Evolutionary conservation across 2,113 vertebrate species (phyloP).

Genomic region (Caretta caretta): DNA sequence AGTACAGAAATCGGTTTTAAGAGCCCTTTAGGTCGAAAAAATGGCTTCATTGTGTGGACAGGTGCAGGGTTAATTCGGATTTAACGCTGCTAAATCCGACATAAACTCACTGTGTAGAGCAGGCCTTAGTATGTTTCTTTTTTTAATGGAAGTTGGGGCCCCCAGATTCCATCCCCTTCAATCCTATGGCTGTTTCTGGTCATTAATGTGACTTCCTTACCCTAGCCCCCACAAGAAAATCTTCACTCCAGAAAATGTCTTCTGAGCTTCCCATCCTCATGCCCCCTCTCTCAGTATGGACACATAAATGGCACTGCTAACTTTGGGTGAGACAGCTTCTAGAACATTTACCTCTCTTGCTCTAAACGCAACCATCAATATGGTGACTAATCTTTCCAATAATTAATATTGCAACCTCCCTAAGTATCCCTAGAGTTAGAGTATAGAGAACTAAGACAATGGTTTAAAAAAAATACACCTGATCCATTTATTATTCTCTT

Average conservation of each 20-base stretch:
- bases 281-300: background rate
- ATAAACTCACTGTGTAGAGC: too few species aligned
- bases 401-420: background rate
- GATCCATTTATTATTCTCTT: background rate
- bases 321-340: background rate
- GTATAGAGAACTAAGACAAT: background rate
- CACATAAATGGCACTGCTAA: background rate
- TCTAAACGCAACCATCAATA: background rate
- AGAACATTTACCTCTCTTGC: background rate
- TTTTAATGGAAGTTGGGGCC: background rate
- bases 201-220: background rate
- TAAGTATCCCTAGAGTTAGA: background rate
- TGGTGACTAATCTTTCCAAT: background rate
- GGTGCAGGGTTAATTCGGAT: too few species aligned
- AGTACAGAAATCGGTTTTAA: too few species aligned
- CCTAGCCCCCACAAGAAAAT: background rate
- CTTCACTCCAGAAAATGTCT: background rate
- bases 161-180: background rate
- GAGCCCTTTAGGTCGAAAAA: too few species aligned
- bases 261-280: background rate
- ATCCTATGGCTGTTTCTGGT: background rate
- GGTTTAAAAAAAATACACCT: background rate
- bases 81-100: too few species aligned
- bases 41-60: too few species aligned
- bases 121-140: background rate